A percentile compares a stretch with the other conserved stretches of the same genome.
Evolutionary conservation across 1,140 invertebrate species (phyloP).

Genomic region (Paracyclopina nana): DNA sequence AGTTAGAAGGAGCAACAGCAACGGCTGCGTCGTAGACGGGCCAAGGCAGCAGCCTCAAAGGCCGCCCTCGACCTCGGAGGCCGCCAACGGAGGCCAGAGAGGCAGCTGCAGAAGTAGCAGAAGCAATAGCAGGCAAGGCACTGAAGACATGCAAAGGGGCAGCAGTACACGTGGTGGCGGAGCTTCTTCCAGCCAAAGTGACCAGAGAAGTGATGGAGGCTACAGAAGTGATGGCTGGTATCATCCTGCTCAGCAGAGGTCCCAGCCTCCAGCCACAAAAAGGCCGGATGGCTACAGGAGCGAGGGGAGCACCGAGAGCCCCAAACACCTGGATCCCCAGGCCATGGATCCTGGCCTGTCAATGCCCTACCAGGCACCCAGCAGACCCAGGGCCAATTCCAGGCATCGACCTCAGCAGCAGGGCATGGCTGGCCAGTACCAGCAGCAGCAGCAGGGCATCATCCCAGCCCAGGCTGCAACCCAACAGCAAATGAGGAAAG

Average conservation of each 20-base stretch:
- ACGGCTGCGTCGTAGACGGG: too few relatives aligned
- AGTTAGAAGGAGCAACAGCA: conserved; percentile 3
- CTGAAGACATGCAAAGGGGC: too few relatives aligned
- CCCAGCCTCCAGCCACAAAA: neutral
- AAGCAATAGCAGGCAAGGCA: neutral
- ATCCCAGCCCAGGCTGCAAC: neutral
- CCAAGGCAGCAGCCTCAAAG: too few relatives aligned
- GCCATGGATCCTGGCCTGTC: too few relatives aligned
- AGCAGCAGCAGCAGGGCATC: neutral
- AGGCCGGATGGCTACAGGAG: neutral
- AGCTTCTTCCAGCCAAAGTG: neutral
- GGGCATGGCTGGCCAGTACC: neutral
- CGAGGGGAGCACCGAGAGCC: neutral
- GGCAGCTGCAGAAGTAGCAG: neutral
- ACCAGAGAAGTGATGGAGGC: neutral
- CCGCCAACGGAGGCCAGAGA: neutral
- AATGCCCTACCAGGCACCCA: neutral
- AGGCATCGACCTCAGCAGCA: neutral
- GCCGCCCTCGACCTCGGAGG: neutral
- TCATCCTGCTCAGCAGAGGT: neutral
- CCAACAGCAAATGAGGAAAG: too few relatives aligned
- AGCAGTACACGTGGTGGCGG: neutral
- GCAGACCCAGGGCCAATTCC: neutral
- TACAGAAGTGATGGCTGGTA: neutral
- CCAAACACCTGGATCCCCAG: too few relatives aligned